phyloP scores from a whole-genome alignment of 2,113 vertebrate genomes.

The Heloderma charlesbogerti region DNA sequence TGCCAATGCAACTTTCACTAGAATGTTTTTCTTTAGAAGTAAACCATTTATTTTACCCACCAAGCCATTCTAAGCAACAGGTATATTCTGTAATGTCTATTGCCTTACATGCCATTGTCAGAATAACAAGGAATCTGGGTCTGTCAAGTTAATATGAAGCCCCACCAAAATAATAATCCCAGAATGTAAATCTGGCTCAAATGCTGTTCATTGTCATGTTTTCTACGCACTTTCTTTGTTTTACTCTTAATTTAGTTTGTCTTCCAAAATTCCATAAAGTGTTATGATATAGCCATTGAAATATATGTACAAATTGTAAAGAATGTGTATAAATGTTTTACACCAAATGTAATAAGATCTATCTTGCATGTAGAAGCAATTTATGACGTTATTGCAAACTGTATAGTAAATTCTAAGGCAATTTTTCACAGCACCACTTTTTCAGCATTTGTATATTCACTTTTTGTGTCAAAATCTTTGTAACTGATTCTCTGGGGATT shows the following conservation, averaged over 20 bases:
- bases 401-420: slow-evolving; percentile 79
- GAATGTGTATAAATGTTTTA: slow-evolving; percentile 86
- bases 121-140: slow-evolving; percentile 46
- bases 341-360: slow-evolving; percentile 77
- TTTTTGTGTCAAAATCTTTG: slow-evolving; percentile 66
- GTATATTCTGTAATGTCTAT: slow-evolving; percentile 56
- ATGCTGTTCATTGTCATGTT: slow-evolving; percentile 65
- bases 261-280: slow-evolving; percentile 76
- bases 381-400: slow-evolving; percentile 79
- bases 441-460: slow-evolving; percentile 71
- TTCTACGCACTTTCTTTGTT: slow-evolving; percentile 71
- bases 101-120: slow-evolving; percentile 27
- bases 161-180: slow-evolving; percentile 36
- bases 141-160: slow-evolving; percentile 59
- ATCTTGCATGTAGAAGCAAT: slow-evolving; percentile 78
- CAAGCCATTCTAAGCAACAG: slow-evolving; percentile 61
- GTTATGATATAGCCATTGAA: slow-evolving; percentile 80
- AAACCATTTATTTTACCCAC: slow-evolving; percentile 46
- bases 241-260: slow-evolving; percentile 68
- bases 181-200: slow-evolving; percentile 40
- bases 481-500: slow-evolving; percentile 41
- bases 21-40: neutral
- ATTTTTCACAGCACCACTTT: slow-evolving; percentile 75
- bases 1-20: slow-evolving; percentile 36
- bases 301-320: slow-evolving; percentile 87